phyloP scores from a whole-genome alignment of 2,888 invertebrate genomes.

The Athripsodes cinereus region DNA sequence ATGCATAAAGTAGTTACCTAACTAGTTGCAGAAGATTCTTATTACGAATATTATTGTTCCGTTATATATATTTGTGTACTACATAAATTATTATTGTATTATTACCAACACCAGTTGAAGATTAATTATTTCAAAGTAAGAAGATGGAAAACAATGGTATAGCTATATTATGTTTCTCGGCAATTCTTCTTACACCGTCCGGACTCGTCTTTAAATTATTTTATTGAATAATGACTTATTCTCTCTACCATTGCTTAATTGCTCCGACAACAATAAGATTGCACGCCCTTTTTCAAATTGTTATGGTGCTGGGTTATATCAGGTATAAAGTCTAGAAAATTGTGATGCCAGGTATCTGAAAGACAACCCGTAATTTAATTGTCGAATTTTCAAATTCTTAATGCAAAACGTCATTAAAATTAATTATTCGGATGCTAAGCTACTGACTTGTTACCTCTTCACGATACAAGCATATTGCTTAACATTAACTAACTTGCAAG shows the following conservation, averaged over 20 bases:
- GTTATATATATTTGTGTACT: background rate
- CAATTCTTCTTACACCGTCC: background rate
- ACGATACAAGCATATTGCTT: too few relatives aligned
- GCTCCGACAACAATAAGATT: slow-evolving; percentile 19
- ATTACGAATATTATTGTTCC: too few relatives aligned
- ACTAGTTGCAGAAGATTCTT: too few relatives aligned
- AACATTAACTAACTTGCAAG: background rate
- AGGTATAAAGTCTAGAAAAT: background rate
- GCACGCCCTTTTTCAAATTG: slow-evolving; percentile 2
- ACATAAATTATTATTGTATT: background rate
- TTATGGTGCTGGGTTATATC: background rate
- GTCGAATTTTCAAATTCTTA: too few relatives aligned
- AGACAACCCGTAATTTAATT: too few relatives aligned
- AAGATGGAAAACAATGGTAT: background rate
- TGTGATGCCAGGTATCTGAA: background rate
- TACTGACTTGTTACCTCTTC: too few relatives aligned
- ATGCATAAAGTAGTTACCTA: too few relatives aligned
- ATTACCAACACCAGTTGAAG: background rate
- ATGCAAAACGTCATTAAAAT: too few relatives aligned
- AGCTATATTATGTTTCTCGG: background rate
- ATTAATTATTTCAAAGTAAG: background rate
- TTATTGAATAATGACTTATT: slow-evolving; percentile 21
- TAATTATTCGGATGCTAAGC: too few relatives aligned
- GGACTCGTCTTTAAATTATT: slow-evolving; percentile 15
- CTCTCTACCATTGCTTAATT: slow-evolving; percentile 22